Base-by-base conservation (phyloP, 2,888 invertebrate genomes). In the Lepidochitona cinerea region DNA sequence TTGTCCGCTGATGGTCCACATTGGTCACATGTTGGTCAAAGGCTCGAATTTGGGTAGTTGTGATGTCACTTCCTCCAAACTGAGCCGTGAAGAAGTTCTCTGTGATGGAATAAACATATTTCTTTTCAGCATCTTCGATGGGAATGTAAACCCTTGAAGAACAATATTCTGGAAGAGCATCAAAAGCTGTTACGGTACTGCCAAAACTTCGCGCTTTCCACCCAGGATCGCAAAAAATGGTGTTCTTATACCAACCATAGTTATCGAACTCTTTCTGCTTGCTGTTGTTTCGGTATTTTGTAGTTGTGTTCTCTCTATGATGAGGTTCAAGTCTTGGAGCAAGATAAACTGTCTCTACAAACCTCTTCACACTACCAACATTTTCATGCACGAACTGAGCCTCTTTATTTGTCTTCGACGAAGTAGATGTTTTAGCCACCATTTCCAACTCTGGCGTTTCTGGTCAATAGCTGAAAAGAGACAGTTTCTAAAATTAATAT, bases 181-280 rank as follows among this genome's bases (percentile, higher is more conserved):
- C 59, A 59, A 59, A 59, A 4, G 59, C 26, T 14, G 59, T 59
- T 4, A 59, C 29, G 4, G 59, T 59, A 32, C 59, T 59, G 23
- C 26, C 59, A 26, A 59, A 59, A 1, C 14, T 4, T 26, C 12
- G 14, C 23, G 59, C 29, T 59, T 29, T 59, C 23, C 26, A 32
- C 4, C 32, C 32, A 29, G 59, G 59, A 26, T 59, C 59, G 29
- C 59, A 59, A 32, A 59, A 59, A 29, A 59, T 59, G 1, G 59
- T 59, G 32, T 59, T 59, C 29, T 59, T 59, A 26, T 59, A 59
- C 59, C 59, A 59, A 9, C 59, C 59, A 26, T 59, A 59, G 32
- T 59, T 29, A 29, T 1, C 32, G 32, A 59, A 59, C 23, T 59
- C 23, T 32, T 29, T 23, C 29, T 32, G 23, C 26, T 59, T 59